Conservation (phyloP, 2,888 invertebrate genomes). For the Pseudeuparius sepicola region DNA sequence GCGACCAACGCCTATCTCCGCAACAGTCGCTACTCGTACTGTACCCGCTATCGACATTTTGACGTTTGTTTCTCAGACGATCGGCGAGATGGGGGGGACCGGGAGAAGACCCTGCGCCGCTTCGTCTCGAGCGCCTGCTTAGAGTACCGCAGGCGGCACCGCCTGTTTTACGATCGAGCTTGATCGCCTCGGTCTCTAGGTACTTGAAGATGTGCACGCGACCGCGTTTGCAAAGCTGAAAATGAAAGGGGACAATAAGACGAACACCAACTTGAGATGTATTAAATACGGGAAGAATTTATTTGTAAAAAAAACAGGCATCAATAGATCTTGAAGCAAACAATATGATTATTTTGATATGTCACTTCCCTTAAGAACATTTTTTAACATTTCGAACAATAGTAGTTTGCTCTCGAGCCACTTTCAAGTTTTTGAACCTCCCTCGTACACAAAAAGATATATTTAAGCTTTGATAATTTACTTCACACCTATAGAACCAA, state of each 20-base stretch:
- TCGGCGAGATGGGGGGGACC: constrained; percentile 36
- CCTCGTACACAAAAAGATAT: no score
- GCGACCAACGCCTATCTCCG: constrained; percentile 75
- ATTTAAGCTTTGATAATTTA: no score
- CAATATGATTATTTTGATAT: no score
- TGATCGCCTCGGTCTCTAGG: constrained; percentile 78
- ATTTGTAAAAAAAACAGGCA: no score
- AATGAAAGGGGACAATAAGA: constrained; percentile 17
- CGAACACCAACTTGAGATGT: no score
- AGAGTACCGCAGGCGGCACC: constrained; percentile 40
- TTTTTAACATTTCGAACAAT: no score
- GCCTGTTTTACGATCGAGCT: constrained; percentile 47
- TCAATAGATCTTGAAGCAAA: no score
- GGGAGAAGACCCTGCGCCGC: constrained; percentile 40
- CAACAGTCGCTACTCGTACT: constrained; percentile 78
- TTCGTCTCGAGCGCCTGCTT: constrained; percentile 43
- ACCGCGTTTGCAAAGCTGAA: constrained; percentile 81
- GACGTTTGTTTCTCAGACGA: constrained; percentile 47
- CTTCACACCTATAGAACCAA: no score
- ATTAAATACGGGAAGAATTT: no score
- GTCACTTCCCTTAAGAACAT: no score
- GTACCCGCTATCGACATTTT: constrained; percentile 84
- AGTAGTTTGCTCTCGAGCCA: no score
- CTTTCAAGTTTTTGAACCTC: no score
- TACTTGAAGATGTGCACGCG: constrained; percentile 92